A percentile compares a stretch with the other conserved stretches of the same genome.
Evolutionary conservation across 37 sponge, comb jelly and placozoan species (phyloP).

Genomic region (Diacarnus erythraeanus): DNA sequence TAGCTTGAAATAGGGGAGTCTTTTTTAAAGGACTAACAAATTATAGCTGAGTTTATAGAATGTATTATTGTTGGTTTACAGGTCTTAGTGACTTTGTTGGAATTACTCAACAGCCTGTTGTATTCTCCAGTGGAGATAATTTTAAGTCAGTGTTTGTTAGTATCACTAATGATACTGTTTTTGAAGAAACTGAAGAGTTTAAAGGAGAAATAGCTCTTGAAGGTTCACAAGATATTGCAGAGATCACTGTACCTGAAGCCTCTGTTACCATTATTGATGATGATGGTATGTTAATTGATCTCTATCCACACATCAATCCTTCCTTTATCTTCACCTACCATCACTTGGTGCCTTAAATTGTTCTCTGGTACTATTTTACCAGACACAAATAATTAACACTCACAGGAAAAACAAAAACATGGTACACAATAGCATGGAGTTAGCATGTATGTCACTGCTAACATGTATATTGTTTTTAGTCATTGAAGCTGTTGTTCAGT

Average conservation of each 20-base stretch:
- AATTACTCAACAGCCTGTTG: neutral
- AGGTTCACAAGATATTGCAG: neutral
- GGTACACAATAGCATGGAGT: no score
- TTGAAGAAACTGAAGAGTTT: conserved; percentile 7
- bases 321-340: neutral
- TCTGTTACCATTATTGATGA: neutral
- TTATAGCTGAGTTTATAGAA: no score
- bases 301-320: no score
- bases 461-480: neutral
- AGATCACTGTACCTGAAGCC: neutral
- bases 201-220: neutral
- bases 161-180: neutral
- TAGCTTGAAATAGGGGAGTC: no score
- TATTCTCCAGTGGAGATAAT: neutral
- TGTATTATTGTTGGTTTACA: neutral
- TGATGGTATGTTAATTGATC: neutral
- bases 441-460: no score
- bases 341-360: neutral
- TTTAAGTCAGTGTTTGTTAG: neutral
- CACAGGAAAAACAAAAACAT: neutral
- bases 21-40: no score
- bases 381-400: neutral
- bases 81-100: neutral
- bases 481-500: neutral
- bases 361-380: no score